Evolutionary conservation across 53 echinoderm and acorn worm genomes (phyloP), one percentile per base, ranked within the genome.

Genomic region (Arbacia lixula): DNA sequence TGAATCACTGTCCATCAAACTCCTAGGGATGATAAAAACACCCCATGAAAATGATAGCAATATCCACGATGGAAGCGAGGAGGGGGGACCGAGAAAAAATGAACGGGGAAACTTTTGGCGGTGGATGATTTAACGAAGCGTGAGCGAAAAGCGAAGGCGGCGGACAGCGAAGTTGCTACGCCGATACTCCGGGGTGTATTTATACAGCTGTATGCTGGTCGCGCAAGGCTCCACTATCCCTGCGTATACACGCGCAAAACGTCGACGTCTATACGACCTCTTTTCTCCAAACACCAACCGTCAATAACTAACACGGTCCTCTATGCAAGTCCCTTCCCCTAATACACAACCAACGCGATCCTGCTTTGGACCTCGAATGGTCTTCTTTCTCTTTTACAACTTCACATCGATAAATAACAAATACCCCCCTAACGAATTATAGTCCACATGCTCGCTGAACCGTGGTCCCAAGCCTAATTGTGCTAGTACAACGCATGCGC

Each of bases 121-220:
- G 53, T 51, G 74, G 52, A 53, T 74, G n/a, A 74, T 51, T 74
- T 74, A 74, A 74, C 74, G 74, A 74, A 34, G 74, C 74, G 74
- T 74, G 35, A 74, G 53, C 36, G 17, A 53, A 53, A 74, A 74
- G 74, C 74, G 74, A 74, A n/a, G 74, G 74, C 74, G 53, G 31
- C 52, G 5, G 35, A n/a, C n/a, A 74, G 74, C 74, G 74, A 33
- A 53, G 31, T 20, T 46, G 72, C 74, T 21, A 51, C 74, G 74
- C 32, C 53, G 32, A 53, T 31, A n/a, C 42, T 74, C 33, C 20
- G 33, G 31, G 49, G n/a, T 26, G 74, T 74, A 74, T 74, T 74
- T 74, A 74, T 42, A 74, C 74, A 74, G 74, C 74, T 74, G 74
- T 74, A 33, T 10, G 32, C 31, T 19, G 74, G 51, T 32, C 53